A percentile compares a stretch with the other conserved stretches of the same genome.
These are phyloP conservation scores for Istiophorus platypterus DNA, from an alignment of 2,113 vertebrate species.

Conservation along the genomic window DNA sequence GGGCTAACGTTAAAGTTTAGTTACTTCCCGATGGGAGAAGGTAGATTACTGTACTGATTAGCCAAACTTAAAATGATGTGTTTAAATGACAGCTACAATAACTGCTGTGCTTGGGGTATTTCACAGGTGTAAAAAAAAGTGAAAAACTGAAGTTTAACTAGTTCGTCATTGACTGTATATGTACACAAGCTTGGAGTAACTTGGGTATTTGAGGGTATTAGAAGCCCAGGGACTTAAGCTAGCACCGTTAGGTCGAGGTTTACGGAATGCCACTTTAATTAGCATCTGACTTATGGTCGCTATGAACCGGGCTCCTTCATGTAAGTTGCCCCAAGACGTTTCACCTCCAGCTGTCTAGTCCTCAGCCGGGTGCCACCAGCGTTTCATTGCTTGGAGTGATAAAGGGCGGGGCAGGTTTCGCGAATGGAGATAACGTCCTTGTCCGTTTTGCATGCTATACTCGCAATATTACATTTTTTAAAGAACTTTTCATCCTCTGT, in stretches of 20 bases:
- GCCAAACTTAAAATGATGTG: background rate
- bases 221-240: slow-evolving; percentile 7
- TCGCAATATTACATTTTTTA: background rate
- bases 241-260: slow-evolving; percentile 3
- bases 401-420: slow-evolving; percentile 78
- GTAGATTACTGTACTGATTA: background rate
- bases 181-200: background rate
- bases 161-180: background rate
- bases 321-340: background rate
- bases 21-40: slow-evolving; percentile 41
- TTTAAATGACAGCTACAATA: background rate
- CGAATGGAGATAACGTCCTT: slow-evolving; percentile 62
- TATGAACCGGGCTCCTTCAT: background rate
- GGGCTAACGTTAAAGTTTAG: slow-evolving; percentile 58
- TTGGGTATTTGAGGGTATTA: background rate
- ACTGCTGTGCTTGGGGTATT: too few relatives aligned
- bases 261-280: background rate
- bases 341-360: slow-evolving; percentile 9
- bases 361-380: background rate
- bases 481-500: background rate
- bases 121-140: background rate
- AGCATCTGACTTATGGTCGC: too few relatives aligned
- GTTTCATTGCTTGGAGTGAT: slow-evolving; percentile 20
- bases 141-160: background rate
- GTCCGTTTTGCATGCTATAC: background rate